A percentile compares a stretch with the other conserved stretches of the same genome.
Evolutionary conservation across 1,140 invertebrate genomes (phyloP).

Genomic region (Cyclina sinensis): DNA sequence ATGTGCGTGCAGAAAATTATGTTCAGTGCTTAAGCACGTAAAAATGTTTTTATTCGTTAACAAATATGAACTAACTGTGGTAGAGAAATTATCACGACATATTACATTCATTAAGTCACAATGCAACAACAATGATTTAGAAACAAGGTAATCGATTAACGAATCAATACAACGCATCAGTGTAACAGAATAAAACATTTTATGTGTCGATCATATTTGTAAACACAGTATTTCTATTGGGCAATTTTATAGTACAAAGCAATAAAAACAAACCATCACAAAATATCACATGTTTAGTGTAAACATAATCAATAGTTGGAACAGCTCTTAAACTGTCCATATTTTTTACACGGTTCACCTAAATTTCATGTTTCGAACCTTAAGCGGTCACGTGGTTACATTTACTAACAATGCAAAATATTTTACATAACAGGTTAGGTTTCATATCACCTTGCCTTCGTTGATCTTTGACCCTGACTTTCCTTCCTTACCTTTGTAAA

Average conservation of each 20-base stretch:
- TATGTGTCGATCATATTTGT: constrained; percentile 3
- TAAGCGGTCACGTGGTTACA: not conserved
- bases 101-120: constrained; percentile 29
- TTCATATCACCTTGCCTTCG: constrained; percentile 51
- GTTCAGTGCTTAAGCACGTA: not conserved
- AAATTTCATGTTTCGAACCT: not conserved
- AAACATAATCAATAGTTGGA: no score
- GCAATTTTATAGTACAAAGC: constrained; percentile 24
- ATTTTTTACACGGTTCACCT: not conserved
- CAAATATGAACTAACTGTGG: not conserved
- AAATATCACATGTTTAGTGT: no score
- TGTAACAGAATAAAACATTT: constrained; percentile 10
- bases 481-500: constrained; percentile 39
- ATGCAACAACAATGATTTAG: not conserved
- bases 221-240: not conserved
- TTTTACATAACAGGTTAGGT: constrained; percentile 42
- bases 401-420: constrained; percentile 15
- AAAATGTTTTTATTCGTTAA: not conserved
- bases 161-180: constrained; percentile 26
- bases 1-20: no score
- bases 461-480: constrained; percentile 15
- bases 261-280: no score
- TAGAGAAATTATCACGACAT: constrained; percentile 35
- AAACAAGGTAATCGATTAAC: constrained; percentile 43
- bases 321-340: no score